Evolutionary conservation across 2,888 invertebrate genomes (phyloP).

Genomic region (Danaus chrysippus): DNA sequence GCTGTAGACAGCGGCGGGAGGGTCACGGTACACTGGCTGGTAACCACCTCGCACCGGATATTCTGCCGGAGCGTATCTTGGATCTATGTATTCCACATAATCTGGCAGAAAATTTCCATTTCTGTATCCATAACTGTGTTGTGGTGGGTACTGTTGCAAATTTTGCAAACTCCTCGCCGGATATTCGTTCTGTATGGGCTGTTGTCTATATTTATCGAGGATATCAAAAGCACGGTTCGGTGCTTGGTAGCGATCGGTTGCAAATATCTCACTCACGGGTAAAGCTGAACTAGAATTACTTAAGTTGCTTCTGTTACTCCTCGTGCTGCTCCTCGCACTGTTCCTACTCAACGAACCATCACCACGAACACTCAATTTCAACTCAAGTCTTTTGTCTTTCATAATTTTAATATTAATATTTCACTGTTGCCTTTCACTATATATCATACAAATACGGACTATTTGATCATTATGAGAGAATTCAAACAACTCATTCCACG

Average conservation of each 20-base stretch:
- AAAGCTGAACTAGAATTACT: conserved; percentile 56
- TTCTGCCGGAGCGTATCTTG: conserved; percentile 43
- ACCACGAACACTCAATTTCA: conserved; percentile 71
- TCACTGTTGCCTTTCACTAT: conserved; percentile 31
- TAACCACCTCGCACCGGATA: conserved; percentile 42
- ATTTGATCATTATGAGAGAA: conserved; percentile 4
- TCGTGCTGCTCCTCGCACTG: conserved; percentile 60
- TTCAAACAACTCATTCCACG: background rate
- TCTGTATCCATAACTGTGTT: conserved; percentile 40
- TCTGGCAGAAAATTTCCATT: conserved; percentile 41
- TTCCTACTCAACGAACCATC: conserved; percentile 68
- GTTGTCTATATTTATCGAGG: conserved; percentile 60
- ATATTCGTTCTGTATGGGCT: conserved; percentile 59
- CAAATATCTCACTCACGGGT: conserved; percentile 68
- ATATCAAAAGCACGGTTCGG: conserved; percentile 66
- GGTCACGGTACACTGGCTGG: conserved; percentile 51
- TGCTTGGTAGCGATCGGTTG: conserved; percentile 61
- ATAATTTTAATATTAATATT: conserved; percentile 44
- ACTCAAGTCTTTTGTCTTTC: conserved; percentile 73
- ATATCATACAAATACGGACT: conserved; percentile 2
- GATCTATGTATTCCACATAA: conserved; percentile 52
- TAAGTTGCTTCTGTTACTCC: conserved; percentile 62
- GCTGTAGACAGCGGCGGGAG: conserved; percentile 48
- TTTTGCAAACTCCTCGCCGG: conserved; percentile 68
- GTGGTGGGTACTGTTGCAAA: conserved; percentile 53